Evolutionary conservation across 2,888 invertebrate species (phyloP).

Genomic region (Ellobium chinense): DNA sequence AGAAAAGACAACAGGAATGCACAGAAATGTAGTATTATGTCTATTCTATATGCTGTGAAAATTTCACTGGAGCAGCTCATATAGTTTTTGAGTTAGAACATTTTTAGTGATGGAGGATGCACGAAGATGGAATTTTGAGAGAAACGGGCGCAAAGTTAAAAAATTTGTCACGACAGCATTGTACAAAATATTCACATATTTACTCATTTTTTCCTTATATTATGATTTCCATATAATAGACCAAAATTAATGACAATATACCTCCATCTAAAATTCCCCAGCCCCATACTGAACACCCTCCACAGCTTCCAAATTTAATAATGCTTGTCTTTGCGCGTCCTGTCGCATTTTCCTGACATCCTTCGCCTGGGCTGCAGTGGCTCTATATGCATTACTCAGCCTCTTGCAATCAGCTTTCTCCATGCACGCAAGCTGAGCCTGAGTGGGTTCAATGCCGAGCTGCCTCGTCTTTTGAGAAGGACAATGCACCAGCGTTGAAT

Average conservation of each 20-base stretch:
- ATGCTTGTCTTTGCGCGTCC: background rate
- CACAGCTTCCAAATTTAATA: background rate
- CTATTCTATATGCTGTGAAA: background rate
- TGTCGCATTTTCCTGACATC: background rate
- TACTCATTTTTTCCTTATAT: too few species aligned
- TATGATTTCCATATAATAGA: too few species aligned
- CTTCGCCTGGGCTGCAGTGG: background rate
- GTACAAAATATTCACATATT: too few species aligned
- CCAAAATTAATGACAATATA: too few species aligned
- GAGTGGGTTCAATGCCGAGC: background rate
- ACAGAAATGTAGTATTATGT: background rate
- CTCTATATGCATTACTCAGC: background rate
- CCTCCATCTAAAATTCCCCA: background rate
- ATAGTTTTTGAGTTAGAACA: background rate
- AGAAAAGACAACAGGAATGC: too few species aligned
- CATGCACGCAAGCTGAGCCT: conserved; percentile 5
- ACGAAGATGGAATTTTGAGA: background rate
- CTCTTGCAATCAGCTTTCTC: background rate
- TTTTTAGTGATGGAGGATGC: background rate
- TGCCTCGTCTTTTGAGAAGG: too few species aligned
- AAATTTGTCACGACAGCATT: background rate
- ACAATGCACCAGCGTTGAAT: conserved; percentile 5
- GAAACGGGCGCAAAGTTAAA: background rate
- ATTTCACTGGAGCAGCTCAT: background rate
- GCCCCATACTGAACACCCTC: conserved; percentile 2